These are phyloP conservation scores for Trididemnum clinides DNA, from an alignment of 23 tunicate genomes.

Conservation along the genomic window DNA sequence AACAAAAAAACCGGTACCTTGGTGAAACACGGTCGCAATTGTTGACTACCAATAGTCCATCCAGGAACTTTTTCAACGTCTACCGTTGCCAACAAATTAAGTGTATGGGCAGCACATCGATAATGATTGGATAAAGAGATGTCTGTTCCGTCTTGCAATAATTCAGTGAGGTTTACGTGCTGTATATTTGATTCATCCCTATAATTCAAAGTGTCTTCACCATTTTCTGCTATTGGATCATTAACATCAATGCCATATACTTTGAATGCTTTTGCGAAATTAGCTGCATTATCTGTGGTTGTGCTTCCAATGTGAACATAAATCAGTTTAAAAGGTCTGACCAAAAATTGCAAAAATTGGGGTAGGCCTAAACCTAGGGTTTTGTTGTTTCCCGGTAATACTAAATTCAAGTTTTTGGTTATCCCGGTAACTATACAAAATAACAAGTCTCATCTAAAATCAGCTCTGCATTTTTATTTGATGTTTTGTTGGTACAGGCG, in stretches of 20 bases:
- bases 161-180: not conserved
- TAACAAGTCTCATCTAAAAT: no score
- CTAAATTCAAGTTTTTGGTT: no score
- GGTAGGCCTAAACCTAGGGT: not conserved
- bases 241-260: constrained; percentile 6
- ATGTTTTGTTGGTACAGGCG: no score
- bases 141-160: not conserved
- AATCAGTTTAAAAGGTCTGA: not conserved
- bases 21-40: constrained; percentile 9
- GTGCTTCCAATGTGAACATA: not conserved
- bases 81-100: constrained; percentile 7
- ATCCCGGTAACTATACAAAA: no score
- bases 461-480: no score
- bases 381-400: not conserved
- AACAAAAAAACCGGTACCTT: not conserved
- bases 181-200: not conserved
- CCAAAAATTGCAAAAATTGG: not conserved
- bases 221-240: not conserved
- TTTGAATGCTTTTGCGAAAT: constrained; percentile 16
- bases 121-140: constrained; percentile 7
- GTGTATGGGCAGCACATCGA: constrained; percentile 20
- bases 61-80: constrained; percentile 22
- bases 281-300: constrained; percentile 10
- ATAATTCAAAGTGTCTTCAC: constrained; percentile 1
- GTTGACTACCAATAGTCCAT: constrained; percentile 10